A percentile compares a stretch with the other conserved stretches of the same genome.
These are phyloP conservation scores for Bombus impatiens DNA, from an alignment of 1,140 invertebrate species.

Conservation along the genomic window DNA sequence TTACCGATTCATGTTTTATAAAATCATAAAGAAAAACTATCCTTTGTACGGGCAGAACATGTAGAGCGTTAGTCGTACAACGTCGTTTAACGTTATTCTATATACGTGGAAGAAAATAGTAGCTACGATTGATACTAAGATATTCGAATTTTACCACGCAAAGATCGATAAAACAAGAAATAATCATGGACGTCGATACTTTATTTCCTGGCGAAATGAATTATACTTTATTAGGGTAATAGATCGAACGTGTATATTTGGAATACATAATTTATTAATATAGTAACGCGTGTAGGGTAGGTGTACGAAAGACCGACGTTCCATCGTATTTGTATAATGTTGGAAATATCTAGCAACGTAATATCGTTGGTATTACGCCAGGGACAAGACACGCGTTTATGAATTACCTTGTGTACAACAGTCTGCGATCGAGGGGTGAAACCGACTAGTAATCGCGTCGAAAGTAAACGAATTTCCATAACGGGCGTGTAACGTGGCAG, in stretches of 20 bases:
- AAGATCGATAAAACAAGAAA: neutral
- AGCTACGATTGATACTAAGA: neutral
- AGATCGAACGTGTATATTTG: neutral
- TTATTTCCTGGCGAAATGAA: neutral
- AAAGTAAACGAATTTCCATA: conserved; percentile 21
- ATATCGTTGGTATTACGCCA: too few species aligned
- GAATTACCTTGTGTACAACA: neutral
- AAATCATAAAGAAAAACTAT: neutral
- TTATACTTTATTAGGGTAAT: neutral
- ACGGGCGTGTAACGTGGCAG: neutral
- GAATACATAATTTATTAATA: neutral
- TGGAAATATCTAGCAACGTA: too few species aligned
- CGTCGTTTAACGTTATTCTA: too few species aligned
- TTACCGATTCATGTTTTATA: neutral
- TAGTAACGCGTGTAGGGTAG: neutral
- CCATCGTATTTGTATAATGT: too few species aligned
- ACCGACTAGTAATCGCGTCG: neutral
- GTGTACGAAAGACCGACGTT: too few species aligned
- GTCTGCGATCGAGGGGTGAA: neutral
- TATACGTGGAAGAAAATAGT: neutral
- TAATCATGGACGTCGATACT: too few species aligned
- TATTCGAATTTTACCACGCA: neutral
- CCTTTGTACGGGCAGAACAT: too few species aligned
- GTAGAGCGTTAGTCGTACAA: too few species aligned
- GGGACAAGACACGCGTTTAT: too few species aligned